Conservation (phyloP, 2,113 vertebrate genomes). For the Oncorhynchus masou region DNA sequence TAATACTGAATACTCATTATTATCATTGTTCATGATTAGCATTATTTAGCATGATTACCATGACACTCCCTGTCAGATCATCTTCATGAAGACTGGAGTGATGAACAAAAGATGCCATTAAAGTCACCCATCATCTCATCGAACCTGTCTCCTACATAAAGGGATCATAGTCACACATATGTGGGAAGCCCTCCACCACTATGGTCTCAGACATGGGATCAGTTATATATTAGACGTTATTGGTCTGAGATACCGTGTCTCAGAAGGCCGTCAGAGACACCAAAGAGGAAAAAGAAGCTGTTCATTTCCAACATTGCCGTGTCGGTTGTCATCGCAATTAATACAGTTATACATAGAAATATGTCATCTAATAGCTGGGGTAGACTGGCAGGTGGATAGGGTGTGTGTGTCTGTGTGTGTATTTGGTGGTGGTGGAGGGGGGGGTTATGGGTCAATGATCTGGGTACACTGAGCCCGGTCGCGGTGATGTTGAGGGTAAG, state of each 20-base stretch:
- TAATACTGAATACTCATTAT: background rate
- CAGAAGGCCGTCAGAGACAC: slow-evolving; percentile 62
- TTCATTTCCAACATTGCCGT: slow-evolving; percentile 67
- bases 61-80: background rate
- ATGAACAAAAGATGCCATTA: background rate
- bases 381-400: background rate
- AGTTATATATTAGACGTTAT: slow-evolving; percentile 63
- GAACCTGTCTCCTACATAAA: background rate
- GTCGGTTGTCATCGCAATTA: slow-evolving; percentile 69
- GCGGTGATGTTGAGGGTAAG: slow-evolving; percentile 59
- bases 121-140: background rate
- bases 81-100: background rate
- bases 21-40: background rate
- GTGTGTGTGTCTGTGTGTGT: background rate
- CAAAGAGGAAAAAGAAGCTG: slow-evolving; percentile 62
- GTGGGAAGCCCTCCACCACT: slow-evolving; percentile 69
- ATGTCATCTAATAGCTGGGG: background rate
- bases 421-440: background rate
- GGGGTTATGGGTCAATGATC: slow-evolving; percentile 8
- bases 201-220: slow-evolving; percentile 51
- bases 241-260: slow-evolving; percentile 52
- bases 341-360: slow-evolving; percentile 34
- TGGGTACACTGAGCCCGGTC: slow-evolving; percentile 27
- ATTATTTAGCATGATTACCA: background rate
- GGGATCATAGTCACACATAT: slow-evolving; percentile 52